Conservation (phyloP, 1,140 invertebrate species). For the Battus philenor region DNA sequence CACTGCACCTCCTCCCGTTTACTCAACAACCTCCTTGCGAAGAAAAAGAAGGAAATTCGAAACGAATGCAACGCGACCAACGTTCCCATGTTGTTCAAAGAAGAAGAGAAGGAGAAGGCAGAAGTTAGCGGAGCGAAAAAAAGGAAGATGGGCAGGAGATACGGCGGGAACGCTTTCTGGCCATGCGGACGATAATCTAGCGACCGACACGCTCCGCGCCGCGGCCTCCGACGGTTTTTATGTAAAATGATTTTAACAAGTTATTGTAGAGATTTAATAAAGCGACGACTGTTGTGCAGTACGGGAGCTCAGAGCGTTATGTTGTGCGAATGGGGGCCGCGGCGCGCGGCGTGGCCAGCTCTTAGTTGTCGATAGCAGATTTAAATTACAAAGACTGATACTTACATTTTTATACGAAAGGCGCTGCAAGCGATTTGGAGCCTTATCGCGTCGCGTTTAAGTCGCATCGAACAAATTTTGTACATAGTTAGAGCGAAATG, state of each 20-base stretch:
- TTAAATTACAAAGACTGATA: conserved; percentile 65
- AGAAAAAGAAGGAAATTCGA: conserved; percentile 30
- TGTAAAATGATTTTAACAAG: too few relatives aligned
- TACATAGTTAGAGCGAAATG: conserved; percentile 57
- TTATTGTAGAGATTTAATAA: too few relatives aligned
- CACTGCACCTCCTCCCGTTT: conserved; percentile 44
- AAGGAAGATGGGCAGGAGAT: conserved; percentile 54
- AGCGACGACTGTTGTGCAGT: too few relatives aligned
- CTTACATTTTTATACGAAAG: conserved; percentile 64
- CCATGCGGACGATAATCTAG: conserved; percentile 57
- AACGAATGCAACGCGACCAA: conserved; percentile 35
- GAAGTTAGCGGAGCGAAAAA: conserved; percentile 57
- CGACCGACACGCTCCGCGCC: conserved; percentile 2
- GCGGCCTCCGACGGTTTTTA: too few relatives aligned
- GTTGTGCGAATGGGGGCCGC: too few relatives aligned
- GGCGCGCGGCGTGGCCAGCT: conserved; percentile 17
- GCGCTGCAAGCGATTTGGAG: conserved; percentile 25
- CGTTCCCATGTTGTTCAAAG: conserved; percentile 28
- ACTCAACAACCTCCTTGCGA: conserved; percentile 48
- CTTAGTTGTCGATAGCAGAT: conserved; percentile 29
- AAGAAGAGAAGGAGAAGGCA: conserved; percentile 23
- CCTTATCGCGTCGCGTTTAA: conserved; percentile 22
- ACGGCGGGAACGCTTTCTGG: conserved; percentile 62
- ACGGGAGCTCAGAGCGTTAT: too few relatives aligned
- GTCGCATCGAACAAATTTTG: conserved; percentile 39